Percentiles rank a stretch among this genome's conserved stretches.
Conservation (phyloP, 2,113 vertebrate genomes). For the Benitochromis conjunctus region DNA sequence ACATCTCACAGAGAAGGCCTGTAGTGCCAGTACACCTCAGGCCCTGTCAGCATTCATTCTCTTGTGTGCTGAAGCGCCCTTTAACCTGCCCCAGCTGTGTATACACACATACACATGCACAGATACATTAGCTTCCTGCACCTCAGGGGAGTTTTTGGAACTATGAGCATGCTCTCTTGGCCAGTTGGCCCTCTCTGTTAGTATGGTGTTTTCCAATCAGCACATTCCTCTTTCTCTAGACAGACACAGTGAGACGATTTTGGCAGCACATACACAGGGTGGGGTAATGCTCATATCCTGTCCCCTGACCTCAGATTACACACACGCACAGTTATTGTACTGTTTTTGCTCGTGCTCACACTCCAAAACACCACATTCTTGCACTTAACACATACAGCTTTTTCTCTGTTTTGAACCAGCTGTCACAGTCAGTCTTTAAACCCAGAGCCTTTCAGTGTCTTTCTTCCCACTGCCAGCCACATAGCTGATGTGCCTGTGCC, state of each 20-base stretch:
- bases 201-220: constrained; percentile 65
- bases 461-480: constrained; percentile 32
- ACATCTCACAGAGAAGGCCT: constrained; percentile 25
- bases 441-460: constrained; percentile 8
- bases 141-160: constrained; percentile 39
- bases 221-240: constrained; percentile 72
- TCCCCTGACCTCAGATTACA: constrained; percentile 60
- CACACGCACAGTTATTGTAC: constrained; percentile 28
- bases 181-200: constrained; percentile 61
- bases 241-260: constrained; percentile 61
- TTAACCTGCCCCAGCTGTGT: constrained; percentile 63
- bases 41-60: constrained; percentile 23
- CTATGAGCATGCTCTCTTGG: constrained; percentile 21
- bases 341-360: constrained; percentile 40
- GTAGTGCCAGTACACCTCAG: not conserved
- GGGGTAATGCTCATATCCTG: constrained; percentile 72
- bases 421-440: constrained; percentile 45
- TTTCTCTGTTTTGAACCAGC: constrained; percentile 49
- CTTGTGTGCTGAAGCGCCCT: constrained; percentile 28
- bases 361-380: constrained; percentile 55
- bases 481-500: constrained; percentile 51
- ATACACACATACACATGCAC: constrained; percentile 19
- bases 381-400: constrained; percentile 51
- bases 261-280: constrained; percentile 57
- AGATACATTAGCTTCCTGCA: constrained; percentile 19